Percentiles rank a stretch among this genome's conserved stretches.
These are phyloP conservation scores for Leptobrachium ailaonicum DNA, from an alignment of 2,113 vertebrate genomes.

Conservation along the genomic window DNA sequence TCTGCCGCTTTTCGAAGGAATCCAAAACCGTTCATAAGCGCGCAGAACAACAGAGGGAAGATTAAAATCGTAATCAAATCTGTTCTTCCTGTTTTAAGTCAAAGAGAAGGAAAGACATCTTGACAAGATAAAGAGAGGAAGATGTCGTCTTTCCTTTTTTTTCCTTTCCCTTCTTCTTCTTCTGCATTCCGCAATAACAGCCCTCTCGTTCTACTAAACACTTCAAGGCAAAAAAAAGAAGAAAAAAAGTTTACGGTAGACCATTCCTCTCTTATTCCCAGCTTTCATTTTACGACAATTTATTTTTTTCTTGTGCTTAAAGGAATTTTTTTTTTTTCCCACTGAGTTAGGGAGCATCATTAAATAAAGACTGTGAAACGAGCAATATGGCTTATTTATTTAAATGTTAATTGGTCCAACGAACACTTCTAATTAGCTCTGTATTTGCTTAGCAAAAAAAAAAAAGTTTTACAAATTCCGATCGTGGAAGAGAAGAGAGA, in stretches of 20 bases:
- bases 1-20: constrained; percentile 10
- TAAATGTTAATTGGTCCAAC: constrained; percentile 93
- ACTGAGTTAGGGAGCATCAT: constrained; percentile 94
- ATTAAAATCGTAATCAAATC: constrained; percentile 76
- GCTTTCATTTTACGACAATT: constrained; percentile 85
- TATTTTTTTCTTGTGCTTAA: constrained; percentile 76
- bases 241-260: constrained; percentile 68
- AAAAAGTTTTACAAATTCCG: constrained; percentile 88
- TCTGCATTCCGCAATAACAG: constrained; percentile 56
- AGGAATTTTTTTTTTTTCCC: constrained; percentile 75
- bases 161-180: too few relatives aligned
- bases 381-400: constrained; percentile 98
- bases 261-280: constrained; percentile 77
- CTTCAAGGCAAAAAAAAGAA: constrained; percentile 71
- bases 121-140: constrained; percentile 61
- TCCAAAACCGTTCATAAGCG: not conserved
- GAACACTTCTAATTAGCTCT: constrained; percentile 98
- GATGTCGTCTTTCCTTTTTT: constrained; percentile 52
- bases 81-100: constrained; percentile 68
- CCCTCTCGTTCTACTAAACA: constrained; percentile 66
- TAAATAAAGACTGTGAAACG: constrained; percentile 98
- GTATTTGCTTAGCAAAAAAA: constrained; percentile 92
- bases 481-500: constrained; percentile 74
- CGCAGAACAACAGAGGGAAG: constrained; percentile 24
- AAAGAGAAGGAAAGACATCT: constrained; percentile 66